Conservation (phyloP, 2,113 vertebrate genomes). For the Coregonus clupeaformis region DNA sequence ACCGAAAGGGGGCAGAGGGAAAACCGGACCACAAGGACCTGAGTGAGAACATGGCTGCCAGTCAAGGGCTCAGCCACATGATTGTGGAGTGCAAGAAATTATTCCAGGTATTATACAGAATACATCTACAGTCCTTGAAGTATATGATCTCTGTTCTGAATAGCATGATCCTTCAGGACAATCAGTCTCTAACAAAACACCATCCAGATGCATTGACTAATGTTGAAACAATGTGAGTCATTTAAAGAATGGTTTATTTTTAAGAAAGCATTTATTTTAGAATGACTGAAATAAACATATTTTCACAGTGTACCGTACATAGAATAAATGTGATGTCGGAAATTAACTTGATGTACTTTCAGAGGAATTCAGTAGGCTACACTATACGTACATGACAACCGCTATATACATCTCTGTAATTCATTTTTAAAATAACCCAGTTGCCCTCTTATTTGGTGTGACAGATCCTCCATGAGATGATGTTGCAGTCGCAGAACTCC, state of each 20-base stretch:
- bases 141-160: background rate
- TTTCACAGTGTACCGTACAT: too few species aligned
- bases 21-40: conserved; percentile 82
- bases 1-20: conserved; percentile 67
- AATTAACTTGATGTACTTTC: too few species aligned
- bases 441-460: background rate
- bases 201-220: too few species aligned
- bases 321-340: too few species aligned
- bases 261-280: too few species aligned
- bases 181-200: too few species aligned
- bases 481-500: conserved; percentile 79
- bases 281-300: too few species aligned
- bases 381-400: too few species aligned
- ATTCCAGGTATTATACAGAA: conserved; percentile 80
- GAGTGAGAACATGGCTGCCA: conserved; percentile 84
- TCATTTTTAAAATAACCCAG: background rate
- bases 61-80: conserved; percentile 83
- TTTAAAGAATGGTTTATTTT: too few species aligned
- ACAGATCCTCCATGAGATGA: conserved; percentile 82
- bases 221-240: too few species aligned
- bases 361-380: too few species aligned
- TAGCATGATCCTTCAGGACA: too few species aligned
- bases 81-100: conserved; percentile 86
- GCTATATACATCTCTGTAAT: background rate
- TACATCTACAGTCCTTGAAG: background rate